Base-by-base conservation (phyloP, 2,797 vertebrate species). In the Dromococcyx pavoninus region DNA sequence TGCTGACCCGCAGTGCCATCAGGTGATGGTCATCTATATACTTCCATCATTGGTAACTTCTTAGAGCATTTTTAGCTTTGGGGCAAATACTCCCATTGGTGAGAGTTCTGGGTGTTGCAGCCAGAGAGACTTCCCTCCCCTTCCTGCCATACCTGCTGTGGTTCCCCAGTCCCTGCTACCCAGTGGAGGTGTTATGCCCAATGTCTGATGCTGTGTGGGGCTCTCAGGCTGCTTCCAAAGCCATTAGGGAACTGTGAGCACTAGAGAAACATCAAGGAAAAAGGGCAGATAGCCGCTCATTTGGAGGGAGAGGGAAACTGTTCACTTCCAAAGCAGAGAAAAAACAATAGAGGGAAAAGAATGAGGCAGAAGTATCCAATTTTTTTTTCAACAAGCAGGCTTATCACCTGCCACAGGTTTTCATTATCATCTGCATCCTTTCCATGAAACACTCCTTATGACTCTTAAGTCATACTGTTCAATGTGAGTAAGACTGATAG, bases 1-100 rank as follows among this genome's bases (percentile, higher is more conserved):
- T 10, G 9, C 12, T 56, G 12, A 24, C 22, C 6, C 35, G 41
- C 8, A 2, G 28, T 30, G 44, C 21, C 19, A 3, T 41, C 48
- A 50, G 24, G 25, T 46, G 46, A 37, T 17, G 5, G 24, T n/a
- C 64, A n/a, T 7, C 32, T 27, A 30, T 50, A 17, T 32, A n/a
- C 2, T 32, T 56, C 67, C 13, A 19, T 53, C 32, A 16, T 0
- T 22, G 22, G 9, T 35, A 76, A 54, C 7, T 77, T 54, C 17
- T 64, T 15, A 56, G 13, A 11, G 10, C 19, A 10, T 50, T 28
- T 28, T 19, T 30, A 21, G 5, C 11, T 69, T 76, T 25, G 11
- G 7, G 15, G 25, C 10, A 54, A 74, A 41, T 22, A 24, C 3
- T 3, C 2, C 8, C 13, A 3, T 1, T 0, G 0, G 23, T n/a